These are phyloP conservation scores for Numenius arquata DNA, from an alignment of 2,113 vertebrate species.

Conservation along the genomic window DNA sequence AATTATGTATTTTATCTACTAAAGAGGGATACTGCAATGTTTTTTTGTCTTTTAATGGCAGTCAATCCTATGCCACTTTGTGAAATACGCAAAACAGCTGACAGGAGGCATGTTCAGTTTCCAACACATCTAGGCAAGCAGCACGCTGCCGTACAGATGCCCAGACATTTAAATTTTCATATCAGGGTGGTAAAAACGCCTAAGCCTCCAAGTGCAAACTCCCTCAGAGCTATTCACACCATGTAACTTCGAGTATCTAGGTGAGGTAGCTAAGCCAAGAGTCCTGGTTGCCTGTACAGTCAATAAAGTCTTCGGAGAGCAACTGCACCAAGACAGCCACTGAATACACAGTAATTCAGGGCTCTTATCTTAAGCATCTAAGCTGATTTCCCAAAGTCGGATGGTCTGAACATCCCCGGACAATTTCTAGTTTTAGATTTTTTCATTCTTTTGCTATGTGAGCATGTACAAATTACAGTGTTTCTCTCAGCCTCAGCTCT, in stretches of 20 bases:
- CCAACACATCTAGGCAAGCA: neutral
- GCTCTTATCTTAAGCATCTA: neutral
- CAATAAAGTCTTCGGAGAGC: neutral
- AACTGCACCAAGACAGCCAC: accelerated
- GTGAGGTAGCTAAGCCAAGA: neutral
- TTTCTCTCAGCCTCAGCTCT: neutral
- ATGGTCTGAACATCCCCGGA: neutral
- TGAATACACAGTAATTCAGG: neutral
- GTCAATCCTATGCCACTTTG: neutral
- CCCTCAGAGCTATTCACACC: neutral
- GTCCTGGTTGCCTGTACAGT: neutral
- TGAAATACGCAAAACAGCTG: neutral
- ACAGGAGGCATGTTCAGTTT: too few relatives aligned
- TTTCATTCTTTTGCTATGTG: neutral
- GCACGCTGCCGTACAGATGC: neutral
- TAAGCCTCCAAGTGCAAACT: neutral
- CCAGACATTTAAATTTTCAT: neutral
- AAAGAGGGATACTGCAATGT: neutral
- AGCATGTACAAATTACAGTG: neutral
- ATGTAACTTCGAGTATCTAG: neutral
- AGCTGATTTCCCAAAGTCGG: neutral
- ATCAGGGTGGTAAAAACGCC: neutral
- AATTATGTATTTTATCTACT: neutral
- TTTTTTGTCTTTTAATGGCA: neutral
- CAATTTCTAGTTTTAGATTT: neutral